Evolutionary conservation across 2,113 vertebrate genomes (phyloP), one percentile per base, ranked within the genome.

Genomic region (Epinephelus moara): DNA sequence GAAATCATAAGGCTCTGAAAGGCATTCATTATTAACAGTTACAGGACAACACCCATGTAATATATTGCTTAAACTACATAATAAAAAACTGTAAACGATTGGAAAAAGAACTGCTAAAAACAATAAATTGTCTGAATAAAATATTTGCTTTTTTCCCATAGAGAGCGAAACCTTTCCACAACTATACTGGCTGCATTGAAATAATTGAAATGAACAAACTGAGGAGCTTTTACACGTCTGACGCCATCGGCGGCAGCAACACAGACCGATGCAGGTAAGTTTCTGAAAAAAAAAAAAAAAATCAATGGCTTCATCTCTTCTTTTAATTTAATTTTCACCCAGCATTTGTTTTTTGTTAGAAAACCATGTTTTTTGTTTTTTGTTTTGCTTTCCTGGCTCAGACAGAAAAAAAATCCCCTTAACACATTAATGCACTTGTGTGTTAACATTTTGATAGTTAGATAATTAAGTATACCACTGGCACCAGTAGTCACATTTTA

Each of bases 111-210:
- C 25, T n/a, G 12, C 11, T 30, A 59, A 25, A 40, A 47, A 37
- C 6, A 27, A 67, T 47, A 2, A 80, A 69, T 30, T 70, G 56
- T 71, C 8, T 62, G 53, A 73, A 75, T 80, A 77, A 70, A 79
- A 63, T 6, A 2, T 59, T 76, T 53, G 75, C 76, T 4, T 91
- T 77, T 45, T 85, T 1, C 30, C 78, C 72, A 40, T 72, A 97
- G 97, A 83, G 93, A 89, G 89, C 94, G 33, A 82, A 92, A 87
- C 93, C 94, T 80, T 87, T 96, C 50, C 82, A 94, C 89, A 98
- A 97, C 95, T 98, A 95, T 70, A 96, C 95, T 60, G 96, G 96
- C 88, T 98, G 96, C 91, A 95, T 97, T 89, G 91, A 96, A 94
- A 84, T 97, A 5, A 56, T 89, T 87, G 89, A 96, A 95, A 95